Evolutionary conservation across 2,888 invertebrate species (phyloP), one percentile per base, ranked within the genome.

Genomic region (Leptura quadrifasciata): DNA sequence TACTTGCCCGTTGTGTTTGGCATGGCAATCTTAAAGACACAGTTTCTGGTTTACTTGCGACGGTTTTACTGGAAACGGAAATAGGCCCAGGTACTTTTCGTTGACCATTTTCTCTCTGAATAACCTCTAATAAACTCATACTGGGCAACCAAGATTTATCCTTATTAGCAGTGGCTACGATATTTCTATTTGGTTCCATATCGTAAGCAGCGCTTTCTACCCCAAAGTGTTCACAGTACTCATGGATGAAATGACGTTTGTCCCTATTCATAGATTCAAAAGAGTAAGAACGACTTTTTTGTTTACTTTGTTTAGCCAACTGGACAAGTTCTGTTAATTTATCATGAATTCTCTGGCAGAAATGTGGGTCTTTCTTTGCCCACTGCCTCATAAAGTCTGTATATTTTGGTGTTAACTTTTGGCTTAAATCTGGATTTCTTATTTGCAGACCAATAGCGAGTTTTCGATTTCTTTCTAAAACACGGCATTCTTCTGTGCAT

Each of bases 131-230:
- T 81, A 98, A 91, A 87, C 96, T 96, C 88, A 96, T 94, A 80
- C 95, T 94, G 0, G 98, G 98, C 84, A 97, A 89, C 96, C 96
- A 97, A 78, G 96, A 96, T 93, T 96, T 90, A 8, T 89, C 89
- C 72, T 85, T 87, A 72, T 85, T 90, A 87, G 97, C 97, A 17
- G 96, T 97, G 24, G 96, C 96, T n/a, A 97, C 96, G 17, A 98
- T 95, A 90, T 98, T 98, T 79, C 98, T 92, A 88, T 98, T 97
- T 0, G 98, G 98, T 87, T 98, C 98, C 20, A 94, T 94, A 90
- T 99, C 99, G 88, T 98, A 98, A 21, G 98, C 97, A 76, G 96
- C 95, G 80, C 97, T 96, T 86, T 97, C 95, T 84, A 97, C 95
- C 55, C 98, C 98, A 90, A 98, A 99, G 89, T 96, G 96, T 86